Percentiles rank a stretch among this genome's conserved stretches.
These are phyloP conservation scores for Cydia amplana DNA, from an alignment of 1,140 invertebrate species.

Conservation along the genomic window DNA sequence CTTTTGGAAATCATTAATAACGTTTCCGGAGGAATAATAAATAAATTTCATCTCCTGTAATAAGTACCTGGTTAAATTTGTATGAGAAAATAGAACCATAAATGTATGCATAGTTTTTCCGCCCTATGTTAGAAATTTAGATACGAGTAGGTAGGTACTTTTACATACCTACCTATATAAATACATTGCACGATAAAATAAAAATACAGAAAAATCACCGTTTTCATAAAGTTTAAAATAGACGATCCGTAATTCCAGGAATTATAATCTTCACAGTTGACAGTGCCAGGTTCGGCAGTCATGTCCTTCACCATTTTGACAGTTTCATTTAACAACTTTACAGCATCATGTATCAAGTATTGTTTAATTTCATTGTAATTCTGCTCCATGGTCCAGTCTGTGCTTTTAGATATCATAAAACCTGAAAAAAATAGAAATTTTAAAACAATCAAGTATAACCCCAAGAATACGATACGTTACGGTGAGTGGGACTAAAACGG, in stretches of 20 bases:
- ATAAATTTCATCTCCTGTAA: too few relatives aligned
- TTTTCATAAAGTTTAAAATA: conserved; percentile 70
- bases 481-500: background rate
- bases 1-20: too few relatives aligned
- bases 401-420: conserved; percentile 39
- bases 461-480: too few relatives aligned
- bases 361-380: conserved; percentile 57
- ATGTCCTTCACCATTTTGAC: conserved; percentile 49
- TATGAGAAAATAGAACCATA: too few relatives aligned
- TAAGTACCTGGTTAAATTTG: too few relatives aligned
- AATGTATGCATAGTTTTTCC: too few relatives aligned
- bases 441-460: background rate
- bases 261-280: conserved; percentile 53
- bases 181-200: conserved; percentile 18
- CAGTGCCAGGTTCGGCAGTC: conserved; percentile 36
- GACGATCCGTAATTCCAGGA: conserved; percentile 65
- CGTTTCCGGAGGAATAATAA: too few relatives aligned
- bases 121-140: too few relatives aligned
- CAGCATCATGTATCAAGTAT: conserved; percentile 63
- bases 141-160: too few relatives aligned
- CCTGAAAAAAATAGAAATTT: background rate
- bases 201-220: conserved; percentile 47
- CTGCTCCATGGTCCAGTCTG: conserved; percentile 42
- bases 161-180: too few relatives aligned
- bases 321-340: conserved; percentile 54